Base-by-base conservation (phyloP, 2,113 vertebrate species). In the Coracopsis vasa region DNA sequence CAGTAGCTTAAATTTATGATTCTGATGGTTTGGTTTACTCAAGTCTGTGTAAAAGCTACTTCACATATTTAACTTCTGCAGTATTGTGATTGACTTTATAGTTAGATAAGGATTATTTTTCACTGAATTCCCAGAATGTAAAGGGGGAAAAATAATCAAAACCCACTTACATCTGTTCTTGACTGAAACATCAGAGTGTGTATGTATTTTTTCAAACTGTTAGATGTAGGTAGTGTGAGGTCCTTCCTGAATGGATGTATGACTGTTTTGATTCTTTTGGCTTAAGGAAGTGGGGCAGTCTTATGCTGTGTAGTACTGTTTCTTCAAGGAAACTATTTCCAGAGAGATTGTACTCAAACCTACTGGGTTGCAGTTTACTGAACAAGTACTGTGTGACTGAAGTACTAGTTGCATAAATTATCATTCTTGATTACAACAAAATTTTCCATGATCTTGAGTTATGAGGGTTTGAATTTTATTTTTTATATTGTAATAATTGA, bases 291-390 rank as follows among this genome's bases (percentile, higher is more conserved):
- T 72, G 85, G 56, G 53, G 31, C 58, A 79, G 65, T 51, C 77
- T 80, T 69, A 5, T 33, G 21, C 67, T 73, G 0, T 41, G 56
- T 48, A 58, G 65, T 75, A 79, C 91, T 88, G 86, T 61, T 96
- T 94, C 44, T 90, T 95, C 91, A 91, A 91, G 80, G 88, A 92
- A 92, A 21, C 77, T 78, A 1, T 88, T 94, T 89, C 41, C 78
- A 48, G 35, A 75, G 61, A 44, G 37, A 35, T n/a, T 77, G 23
- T 51, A 24, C 85, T 88, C 62, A 80, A 47, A 77, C 74, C 67
- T 90, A 15, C 51, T 71, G 47, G 72, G 54, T 41, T 62, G 66
- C 19, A 79, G 61, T 69, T 93, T 67, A 13, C 37, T 24, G 21
- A 71, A 28, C 50, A 37, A 37, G 21, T 42, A 4, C 13, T 39